phyloP scores from a whole-genome alignment of 92 coral and sea anemone genomes.

The Epizoanthus ramosus region DNA sequence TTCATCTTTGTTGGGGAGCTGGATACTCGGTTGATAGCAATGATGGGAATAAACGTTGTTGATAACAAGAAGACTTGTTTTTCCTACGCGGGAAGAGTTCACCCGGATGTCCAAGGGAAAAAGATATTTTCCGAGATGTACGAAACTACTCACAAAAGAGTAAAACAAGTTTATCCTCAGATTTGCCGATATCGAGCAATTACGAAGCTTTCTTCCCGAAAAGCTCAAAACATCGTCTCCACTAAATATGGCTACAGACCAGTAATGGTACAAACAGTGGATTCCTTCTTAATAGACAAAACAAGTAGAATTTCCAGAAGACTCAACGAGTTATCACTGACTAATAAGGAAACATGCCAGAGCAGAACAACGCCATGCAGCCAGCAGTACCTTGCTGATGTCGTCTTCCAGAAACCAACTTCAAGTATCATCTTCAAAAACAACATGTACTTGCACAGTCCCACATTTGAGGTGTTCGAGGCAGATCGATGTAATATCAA shows the following conservation, averaged over 20 bases:
- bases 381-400: background rate
- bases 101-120: background rate
- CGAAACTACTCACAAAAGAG: background rate
- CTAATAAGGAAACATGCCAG: background rate
- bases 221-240: background rate
- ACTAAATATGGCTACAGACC: background rate
- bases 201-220: background rate
- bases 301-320: background rate
- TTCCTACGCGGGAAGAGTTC: background rate
- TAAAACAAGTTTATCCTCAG: background rate
- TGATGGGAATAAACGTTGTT: background rate
- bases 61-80: background rate
- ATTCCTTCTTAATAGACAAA: background rate
- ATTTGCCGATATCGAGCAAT: background rate
- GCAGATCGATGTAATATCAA: background rate
- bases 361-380: background rate
- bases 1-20: background rate
- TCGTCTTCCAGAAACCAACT: background rate
- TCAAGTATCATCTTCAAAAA: background rate
- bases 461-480: background rate
- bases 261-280: background rate
- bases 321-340: background rate
- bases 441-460: background rate
- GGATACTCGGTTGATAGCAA: background rate
- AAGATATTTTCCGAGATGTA: background rate